Percentiles rank a stretch among this genome's conserved stretches.
These are phyloP conservation scores for Tinea trinotella DNA, from an alignment of 2,888 invertebrate species.

Conservation along the genomic window DNA sequence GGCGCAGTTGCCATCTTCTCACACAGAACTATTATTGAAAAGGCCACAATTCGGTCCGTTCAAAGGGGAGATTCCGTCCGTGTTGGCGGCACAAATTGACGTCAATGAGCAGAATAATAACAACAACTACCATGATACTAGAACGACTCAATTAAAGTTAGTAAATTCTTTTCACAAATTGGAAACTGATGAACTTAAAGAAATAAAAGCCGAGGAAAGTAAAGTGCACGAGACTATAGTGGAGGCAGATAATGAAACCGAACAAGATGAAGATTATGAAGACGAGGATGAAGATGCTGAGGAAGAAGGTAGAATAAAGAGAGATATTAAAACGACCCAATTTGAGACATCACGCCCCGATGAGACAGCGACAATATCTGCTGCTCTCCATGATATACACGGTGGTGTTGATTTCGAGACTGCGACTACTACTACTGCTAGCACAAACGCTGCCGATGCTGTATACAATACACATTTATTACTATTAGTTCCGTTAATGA, in stretches of 20 bases:
- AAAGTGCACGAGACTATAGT: conserved; percentile 29
- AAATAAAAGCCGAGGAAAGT: conserved; percentile 40
- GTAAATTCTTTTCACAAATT: conserved; percentile 40
- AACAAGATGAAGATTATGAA: conserved; percentile 29
- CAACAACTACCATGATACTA: conserved; percentile 26
- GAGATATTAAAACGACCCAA: conserved; percentile 47
- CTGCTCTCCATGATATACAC: no score
- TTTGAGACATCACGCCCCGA: conserved; percentile 32
- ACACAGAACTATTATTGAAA: conserved; percentile 73
- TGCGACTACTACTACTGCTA: no score
- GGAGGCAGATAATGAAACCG: conserved; percentile 26
- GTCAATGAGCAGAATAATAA: conserved; percentile 19
- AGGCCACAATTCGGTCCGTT: conserved; percentile 83
- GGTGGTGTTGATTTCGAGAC: no score
- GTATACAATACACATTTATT: no score
- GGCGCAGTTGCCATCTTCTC: conserved; percentile 54
- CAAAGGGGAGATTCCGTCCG: conserved; percentile 78
- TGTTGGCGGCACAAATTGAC: conserved; percentile 28
- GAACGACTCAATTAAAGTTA: conserved; percentile 51
- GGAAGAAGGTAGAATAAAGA: conserved; percentile 29
- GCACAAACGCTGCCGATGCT: no score
- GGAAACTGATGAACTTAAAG: conserved; percentile 26
- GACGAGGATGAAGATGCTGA: conserved; percentile 20
- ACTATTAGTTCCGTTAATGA: no score
- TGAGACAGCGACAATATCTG: neutral